Conservation (phyloP, 2,888 invertebrate genomes). For the Drosophila paranaensis region DNA sequence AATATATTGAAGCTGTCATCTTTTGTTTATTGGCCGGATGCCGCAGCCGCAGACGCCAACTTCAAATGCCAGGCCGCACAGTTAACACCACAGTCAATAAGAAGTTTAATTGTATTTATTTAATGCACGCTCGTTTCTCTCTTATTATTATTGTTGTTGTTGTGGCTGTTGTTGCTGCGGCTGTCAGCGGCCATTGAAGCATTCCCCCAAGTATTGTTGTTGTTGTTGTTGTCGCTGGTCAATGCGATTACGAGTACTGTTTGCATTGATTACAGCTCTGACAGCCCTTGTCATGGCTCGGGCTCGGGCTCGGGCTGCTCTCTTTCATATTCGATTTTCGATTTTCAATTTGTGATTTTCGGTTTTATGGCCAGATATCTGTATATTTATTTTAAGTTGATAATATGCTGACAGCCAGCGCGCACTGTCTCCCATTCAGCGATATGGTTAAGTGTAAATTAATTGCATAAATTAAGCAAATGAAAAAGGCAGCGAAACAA, state of each 20-base stretch:
- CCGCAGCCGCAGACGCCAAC: slow-evolving; percentile 37
- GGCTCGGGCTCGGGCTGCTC: slow-evolving; percentile 19
- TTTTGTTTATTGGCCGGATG: slow-evolving; percentile 26
- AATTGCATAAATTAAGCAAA: slow-evolving; percentile 78
- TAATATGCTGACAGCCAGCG: slow-evolving; percentile 63
- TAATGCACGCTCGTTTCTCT: slow-evolving; percentile 46
- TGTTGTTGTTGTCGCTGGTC: slow-evolving; percentile 45
- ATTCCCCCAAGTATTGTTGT: slow-evolving; percentile 22
- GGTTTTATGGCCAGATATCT: slow-evolving; percentile 13
- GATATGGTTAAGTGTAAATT: slow-evolving; percentile 72
- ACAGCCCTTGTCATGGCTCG: slow-evolving; percentile 55
- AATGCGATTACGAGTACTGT: slow-evolving; percentile 69
- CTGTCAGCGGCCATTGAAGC: slow-evolving; percentile 53
- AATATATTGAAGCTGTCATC: slow-evolving; percentile 7
- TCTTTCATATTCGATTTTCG: slow-evolving; percentile 34
- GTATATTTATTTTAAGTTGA: slow-evolving; percentile 59
- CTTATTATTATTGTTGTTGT: slow-evolving; percentile 12
- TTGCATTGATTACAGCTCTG: slow-evolving; percentile 73
- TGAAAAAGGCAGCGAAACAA: slow-evolving; percentile 47
- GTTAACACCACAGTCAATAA: slow-evolving; percentile 53
- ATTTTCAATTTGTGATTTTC: slow-evolving; percentile 24
- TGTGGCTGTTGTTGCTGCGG: slow-evolving; percentile 20
- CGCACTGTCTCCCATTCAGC: slow-evolving; percentile 10
- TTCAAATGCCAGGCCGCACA: slow-evolving; percentile 38
- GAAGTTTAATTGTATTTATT: slow-evolving; percentile 68